These are phyloP conservation scores for Antheraea pernyi DNA, from an alignment of 1,140 invertebrate species.

Conservation along the genomic window DNA sequence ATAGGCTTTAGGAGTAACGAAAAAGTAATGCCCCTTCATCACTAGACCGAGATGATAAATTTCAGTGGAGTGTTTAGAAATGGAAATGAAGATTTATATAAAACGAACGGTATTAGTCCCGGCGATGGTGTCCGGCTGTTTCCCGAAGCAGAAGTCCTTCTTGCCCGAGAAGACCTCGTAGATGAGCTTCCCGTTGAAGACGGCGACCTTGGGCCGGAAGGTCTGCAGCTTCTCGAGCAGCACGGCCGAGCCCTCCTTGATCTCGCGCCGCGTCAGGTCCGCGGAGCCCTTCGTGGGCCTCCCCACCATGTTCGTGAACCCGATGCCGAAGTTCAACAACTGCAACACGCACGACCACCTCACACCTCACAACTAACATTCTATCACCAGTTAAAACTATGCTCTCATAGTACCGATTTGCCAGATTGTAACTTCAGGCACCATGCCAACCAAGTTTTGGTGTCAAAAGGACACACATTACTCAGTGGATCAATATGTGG, in stretches of 20 bases:
- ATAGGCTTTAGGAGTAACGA: no score
- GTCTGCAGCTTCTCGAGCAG: slow-evolving; percentile 94
- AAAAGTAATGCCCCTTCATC: no score
- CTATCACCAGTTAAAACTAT: no score
- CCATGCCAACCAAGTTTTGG: no score
- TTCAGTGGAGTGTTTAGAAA: no score
- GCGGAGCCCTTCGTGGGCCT: slow-evolving; percentile 97
- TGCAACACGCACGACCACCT: slow-evolving; percentile 30
- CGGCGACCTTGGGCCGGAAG: slow-evolving; percentile 97
- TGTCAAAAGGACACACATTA: no score
- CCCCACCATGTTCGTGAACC: slow-evolving; percentile 98
- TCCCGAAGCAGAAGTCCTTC: slow-evolving; percentile 98
- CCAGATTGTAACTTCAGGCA: no score
- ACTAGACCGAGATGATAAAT: no score
- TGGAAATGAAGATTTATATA: no score
- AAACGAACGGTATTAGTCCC: slow-evolving; percentile 94
- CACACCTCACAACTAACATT: no score
- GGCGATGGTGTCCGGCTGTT: slow-evolving; percentile 94
- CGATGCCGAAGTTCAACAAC: slow-evolving; percentile 95
- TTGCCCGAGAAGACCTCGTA: slow-evolving; percentile 98
- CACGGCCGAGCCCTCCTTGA: slow-evolving; percentile 96
- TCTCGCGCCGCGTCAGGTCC: slow-evolving; percentile 97
- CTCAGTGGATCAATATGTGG: no score
- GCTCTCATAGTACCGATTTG: no score
- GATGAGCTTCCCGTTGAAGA: slow-evolving; percentile 99